Base-by-base conservation (phyloP, 92 coral and sea anemone genomes). In the Heteractis magnifica region DNA sequence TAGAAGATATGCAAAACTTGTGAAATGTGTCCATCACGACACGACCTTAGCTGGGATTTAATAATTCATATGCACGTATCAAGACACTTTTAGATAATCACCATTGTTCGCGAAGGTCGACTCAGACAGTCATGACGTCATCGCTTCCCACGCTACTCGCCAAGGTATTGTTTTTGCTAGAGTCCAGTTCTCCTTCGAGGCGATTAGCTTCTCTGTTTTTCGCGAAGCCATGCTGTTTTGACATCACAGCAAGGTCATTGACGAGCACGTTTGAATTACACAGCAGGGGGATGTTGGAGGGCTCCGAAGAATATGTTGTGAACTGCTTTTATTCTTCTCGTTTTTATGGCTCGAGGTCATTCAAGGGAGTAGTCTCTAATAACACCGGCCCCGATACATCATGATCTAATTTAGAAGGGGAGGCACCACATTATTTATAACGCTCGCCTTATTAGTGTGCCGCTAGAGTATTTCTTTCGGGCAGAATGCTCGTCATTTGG, bases 51-150 rank as follows among this genome's bases (percentile, higher is more conserved):
- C 73, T 21, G 3, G 15, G 49, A 5, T n/a, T 90, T 78, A 90
- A 90, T 84, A 83, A 90, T 90, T 79, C 93, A 90, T 77, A 70
- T 2, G 82, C 93, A 90, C 93, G 93, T 90, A 87, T 91, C 70
- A 51, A 70, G 84, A 70, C 70, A n/a, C 74, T 51, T 51, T 68
- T 7, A 80, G 83, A 80, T 80, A 80, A 51, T 74, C 51, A 19
- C n/a, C 77, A 81, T 81, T 81, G 84, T 81, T 81, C 21, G 68
- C 51, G 15, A 65, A 50, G 84, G 77, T 75, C 55, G 71, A 14
- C 34, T 49, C 23, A 79, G 75, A 44, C 71, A 78, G 49, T 48
- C 41, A 78, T 80, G 83, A 80, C 83, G 83, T 80, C 83, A 80
- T 48, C 20, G 23, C 83, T 34, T 41, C 83, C 83, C 83, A 80